phyloP scores from a whole-genome alignment of 2,797 vertebrate species.

The Centropyge bicolor region DNA sequence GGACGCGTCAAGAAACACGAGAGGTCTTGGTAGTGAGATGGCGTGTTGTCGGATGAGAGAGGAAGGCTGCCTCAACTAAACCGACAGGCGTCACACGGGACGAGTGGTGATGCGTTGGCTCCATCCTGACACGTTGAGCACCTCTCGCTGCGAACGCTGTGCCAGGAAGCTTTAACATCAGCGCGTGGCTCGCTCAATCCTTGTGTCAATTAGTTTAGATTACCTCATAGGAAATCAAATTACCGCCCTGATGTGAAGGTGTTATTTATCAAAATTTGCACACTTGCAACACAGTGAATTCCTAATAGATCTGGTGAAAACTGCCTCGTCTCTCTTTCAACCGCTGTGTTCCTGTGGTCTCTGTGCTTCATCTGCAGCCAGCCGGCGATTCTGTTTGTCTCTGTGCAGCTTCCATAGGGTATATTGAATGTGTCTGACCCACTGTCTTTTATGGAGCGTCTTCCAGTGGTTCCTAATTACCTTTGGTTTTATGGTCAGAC shows the following conservation, averaged over 20 bases:
- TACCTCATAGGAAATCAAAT: conserved; percentile 77
- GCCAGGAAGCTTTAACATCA: conserved; percentile 65
- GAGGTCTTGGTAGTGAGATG: conserved; percentile 7
- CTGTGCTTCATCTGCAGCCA: conserved; percentile 33
- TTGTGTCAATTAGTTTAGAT: conserved; percentile 76
- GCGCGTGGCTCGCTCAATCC: conserved; percentile 58
- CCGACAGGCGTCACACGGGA: conserved; percentile 41
- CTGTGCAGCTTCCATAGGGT: conserved; percentile 38
- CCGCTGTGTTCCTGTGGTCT: conserved; percentile 44
- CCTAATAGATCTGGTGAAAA: conserved; percentile 53
- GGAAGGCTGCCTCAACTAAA: conserved; percentile 27
- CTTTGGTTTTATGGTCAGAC: conserved; percentile 82
- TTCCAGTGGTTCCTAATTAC: conserved; percentile 82
- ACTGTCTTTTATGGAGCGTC: conserved; percentile 76
- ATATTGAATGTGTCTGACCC: conserved; percentile 73
- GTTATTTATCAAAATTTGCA: conserved; percentile 77
- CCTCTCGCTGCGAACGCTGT: conserved; percentile 42
- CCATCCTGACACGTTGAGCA: conserved; percentile 35
- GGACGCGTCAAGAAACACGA: conserved; percentile 14
- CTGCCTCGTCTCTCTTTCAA: conserved; percentile 36
- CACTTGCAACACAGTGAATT: conserved; percentile 66
- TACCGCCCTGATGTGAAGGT: conserved; percentile 67
- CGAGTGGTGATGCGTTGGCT: conserved; percentile 46
- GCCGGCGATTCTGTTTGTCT: conserved; percentile 46
- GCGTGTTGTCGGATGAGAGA: conserved; percentile 39